phyloP scores from a whole-genome alignment of 2,113 vertebrate genomes.

The Entelurus aequoreus region DNA sequence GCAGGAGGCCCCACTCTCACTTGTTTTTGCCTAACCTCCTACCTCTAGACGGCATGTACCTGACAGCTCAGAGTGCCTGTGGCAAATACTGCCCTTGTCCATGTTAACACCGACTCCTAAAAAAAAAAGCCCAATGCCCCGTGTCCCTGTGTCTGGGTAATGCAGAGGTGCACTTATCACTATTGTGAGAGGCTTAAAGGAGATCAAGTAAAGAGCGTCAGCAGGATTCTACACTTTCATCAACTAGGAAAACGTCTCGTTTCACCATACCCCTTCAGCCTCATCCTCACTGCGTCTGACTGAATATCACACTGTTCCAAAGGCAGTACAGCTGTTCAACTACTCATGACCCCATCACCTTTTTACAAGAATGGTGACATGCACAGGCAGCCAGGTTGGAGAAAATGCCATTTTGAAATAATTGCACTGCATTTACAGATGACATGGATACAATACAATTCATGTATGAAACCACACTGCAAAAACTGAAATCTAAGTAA shows the following conservation, averaged over 20 bases:
- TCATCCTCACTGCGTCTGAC: constrained; percentile 1
- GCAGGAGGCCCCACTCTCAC: constrained; percentile 31
- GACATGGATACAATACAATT: background rate
- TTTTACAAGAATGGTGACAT: background rate
- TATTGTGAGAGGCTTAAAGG: constrained; percentile 60
- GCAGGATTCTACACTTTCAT: constrained; percentile 51
- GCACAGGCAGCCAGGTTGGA: background rate
- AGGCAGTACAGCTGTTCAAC: constrained; percentile 12
- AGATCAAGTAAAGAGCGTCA: constrained; percentile 65
- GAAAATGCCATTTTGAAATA: background rate
- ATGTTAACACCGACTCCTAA: constrained; percentile 35
- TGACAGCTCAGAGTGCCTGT: constrained; percentile 48
- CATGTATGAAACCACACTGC: background rate
- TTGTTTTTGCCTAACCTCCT: constrained; percentile 29
- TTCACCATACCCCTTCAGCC: constrained; percentile 1
- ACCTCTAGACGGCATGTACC: constrained; percentile 16
- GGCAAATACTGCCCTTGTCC: constrained; percentile 42
- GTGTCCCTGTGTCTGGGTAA: constrained; percentile 37
- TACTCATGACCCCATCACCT: background rate
- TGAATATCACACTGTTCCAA: constrained; percentile 1
- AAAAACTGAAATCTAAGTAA: too few species aligned
- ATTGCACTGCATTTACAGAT: background rate
- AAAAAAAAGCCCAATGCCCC: constrained; percentile 26
- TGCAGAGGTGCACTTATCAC: constrained; percentile 55
- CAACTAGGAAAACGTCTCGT: constrained; percentile 27